Conservation (phyloP, 2,113 vertebrate species). For the Falco punctatus region DNA sequence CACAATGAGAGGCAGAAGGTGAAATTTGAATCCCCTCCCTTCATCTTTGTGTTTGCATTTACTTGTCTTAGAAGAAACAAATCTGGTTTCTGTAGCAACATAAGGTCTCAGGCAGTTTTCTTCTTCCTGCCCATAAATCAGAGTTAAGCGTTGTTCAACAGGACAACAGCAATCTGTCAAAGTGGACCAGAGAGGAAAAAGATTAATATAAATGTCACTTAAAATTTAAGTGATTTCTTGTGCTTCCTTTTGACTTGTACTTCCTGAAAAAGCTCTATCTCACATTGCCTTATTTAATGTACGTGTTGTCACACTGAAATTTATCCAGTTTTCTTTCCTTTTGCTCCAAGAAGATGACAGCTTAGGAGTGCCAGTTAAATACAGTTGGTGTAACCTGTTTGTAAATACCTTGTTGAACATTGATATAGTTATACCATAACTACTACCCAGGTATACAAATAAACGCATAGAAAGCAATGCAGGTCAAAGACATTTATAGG, state of each 20-base stretch:
- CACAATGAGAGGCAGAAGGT: not conserved
- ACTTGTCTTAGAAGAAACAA: not conserved
- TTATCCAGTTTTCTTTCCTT: not conserved
- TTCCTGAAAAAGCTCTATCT: not conserved
- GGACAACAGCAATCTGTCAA: constrained; percentile 23
- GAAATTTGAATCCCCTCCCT: not conserved
- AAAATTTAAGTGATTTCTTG: not conserved
- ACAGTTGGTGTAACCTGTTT: not conserved
- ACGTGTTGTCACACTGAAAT: not conserved
- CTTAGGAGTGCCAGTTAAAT: not conserved
- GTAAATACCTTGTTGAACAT: not conserved
- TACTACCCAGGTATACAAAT: not conserved
- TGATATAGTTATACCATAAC: not conserved
- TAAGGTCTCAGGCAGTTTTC: not conserved
- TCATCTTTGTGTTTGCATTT: not conserved
- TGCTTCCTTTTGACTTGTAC: not conserved
- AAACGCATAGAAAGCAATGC: not conserved
- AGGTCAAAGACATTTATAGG: not conserved
- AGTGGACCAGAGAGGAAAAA: not conserved
- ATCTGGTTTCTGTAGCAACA: not conserved
- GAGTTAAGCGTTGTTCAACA: not conserved
- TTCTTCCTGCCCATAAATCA: not conserved
- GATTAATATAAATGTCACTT: not conserved
- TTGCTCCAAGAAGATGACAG: not conserved
- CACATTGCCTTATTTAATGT: not conserved